These are phyloP conservation scores for Cinara cedri DNA, from an alignment of 2,888 invertebrate species.

Conservation along the genomic window DNA sequence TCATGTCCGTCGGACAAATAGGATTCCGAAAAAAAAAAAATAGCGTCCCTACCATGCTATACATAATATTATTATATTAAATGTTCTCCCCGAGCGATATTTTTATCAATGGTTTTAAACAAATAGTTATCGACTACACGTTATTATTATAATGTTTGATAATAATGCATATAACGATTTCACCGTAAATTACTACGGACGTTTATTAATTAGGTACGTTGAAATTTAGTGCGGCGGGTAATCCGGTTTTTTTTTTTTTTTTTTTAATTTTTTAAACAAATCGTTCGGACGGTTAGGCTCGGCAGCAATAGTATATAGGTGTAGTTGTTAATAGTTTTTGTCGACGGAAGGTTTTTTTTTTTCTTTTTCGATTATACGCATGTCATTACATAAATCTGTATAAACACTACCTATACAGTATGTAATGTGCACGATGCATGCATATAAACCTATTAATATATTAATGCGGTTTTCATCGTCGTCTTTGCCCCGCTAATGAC, in stretches of 20 bases:
- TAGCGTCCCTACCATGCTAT: too few species aligned
- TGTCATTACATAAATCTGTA: constrained; percentile 28
- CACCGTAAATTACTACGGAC: constrained; percentile 33
- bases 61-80: background rate
- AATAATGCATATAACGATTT: constrained; percentile 14
- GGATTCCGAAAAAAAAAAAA: constrained; percentile 22
- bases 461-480: background rate
- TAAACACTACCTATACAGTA: background rate
- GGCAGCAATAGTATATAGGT: constrained; percentile 3
- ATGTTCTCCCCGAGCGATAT: constrained; percentile 16
- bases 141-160: background rate
- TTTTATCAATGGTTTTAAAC: constrained; percentile 42
- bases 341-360: constrained; percentile 12
- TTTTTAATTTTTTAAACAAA: constrained; percentile 9
- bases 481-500: background rate
- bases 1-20: background rate
- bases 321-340: constrained; percentile 32
- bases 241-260: constrained; percentile 32
- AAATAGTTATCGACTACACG: constrained; percentile 9
- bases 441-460: constrained; percentile 12
- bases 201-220: constrained; percentile 42
- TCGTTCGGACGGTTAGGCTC: background rate
- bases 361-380: background rate
- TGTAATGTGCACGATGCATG: background rate
- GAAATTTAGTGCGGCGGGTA: background rate